These are phyloP conservation scores for Drosophila novamexicana DNA, from an alignment of 1,140 invertebrate species.

Conservation along the genomic window DNA sequence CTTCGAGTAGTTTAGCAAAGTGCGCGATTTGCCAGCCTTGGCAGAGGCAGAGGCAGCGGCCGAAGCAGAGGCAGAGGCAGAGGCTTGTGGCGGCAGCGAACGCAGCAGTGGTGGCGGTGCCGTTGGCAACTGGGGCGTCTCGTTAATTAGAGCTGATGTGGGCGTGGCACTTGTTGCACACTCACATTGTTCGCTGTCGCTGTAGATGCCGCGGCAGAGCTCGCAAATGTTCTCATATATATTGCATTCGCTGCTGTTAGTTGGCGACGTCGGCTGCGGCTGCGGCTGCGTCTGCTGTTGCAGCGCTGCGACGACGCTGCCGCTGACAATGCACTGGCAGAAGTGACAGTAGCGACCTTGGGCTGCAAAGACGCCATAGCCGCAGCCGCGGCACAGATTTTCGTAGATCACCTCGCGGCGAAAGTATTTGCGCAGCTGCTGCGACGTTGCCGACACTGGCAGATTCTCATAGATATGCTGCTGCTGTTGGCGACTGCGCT, in stretches of 20 bases:
- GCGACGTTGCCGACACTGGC: conserved; percentile 31
- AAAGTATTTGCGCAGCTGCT: conserved; percentile 74
- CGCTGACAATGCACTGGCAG: conserved; percentile 74
- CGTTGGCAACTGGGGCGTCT: not conserved
- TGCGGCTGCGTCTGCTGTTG: conserved; percentile 14
- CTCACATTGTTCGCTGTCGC: conserved; percentile 58
- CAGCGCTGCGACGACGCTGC: conserved; percentile 46
- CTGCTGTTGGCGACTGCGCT: conserved; percentile 34
- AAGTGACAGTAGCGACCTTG: conserved; percentile 76
- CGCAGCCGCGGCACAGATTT: conserved; percentile 80
- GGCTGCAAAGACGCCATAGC: conserved; percentile 79
- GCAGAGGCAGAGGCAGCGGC: not conserved
- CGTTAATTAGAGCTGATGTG: not conserved
- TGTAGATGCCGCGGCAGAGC: conserved; percentile 65
- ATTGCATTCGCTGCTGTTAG: conserved; percentile 44
- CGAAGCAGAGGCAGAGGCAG: not conserved
- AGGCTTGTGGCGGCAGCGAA: not conserved
- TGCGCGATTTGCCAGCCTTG: conserved; percentile 58
- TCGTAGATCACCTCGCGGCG: conserved; percentile 72
- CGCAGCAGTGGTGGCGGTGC: too few species aligned
- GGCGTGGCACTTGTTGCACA: conserved; percentile 34
- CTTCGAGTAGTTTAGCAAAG: conserved; percentile 60
- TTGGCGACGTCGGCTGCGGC: conserved; percentile 4
- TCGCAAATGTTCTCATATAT: conserved; percentile 82
- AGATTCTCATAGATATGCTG: conserved; percentile 74